Base-by-base conservation (phyloP, 2,113 vertebrate species). In the Motacilla tschutschensis region DNA sequence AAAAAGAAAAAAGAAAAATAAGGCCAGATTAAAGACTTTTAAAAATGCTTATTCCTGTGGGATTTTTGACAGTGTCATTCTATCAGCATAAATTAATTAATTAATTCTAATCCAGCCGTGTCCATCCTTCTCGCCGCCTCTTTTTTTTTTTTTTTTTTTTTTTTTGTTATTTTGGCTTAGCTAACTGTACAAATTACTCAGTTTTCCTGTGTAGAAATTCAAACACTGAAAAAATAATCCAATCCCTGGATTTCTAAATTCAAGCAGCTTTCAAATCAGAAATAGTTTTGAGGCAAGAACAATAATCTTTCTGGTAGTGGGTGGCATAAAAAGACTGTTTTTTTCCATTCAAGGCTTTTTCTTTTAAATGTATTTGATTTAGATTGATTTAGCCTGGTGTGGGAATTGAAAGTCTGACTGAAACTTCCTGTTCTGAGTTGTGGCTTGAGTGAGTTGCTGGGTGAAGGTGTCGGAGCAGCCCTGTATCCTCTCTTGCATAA, bases 401-500 rank as follows among this genome's bases (percentile, higher is more conserved):
- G 78, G 88, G 83, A 94, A 95, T 92, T 92, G 90, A 92, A 96
- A 95, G 87, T 89, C 86, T 93, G 86, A 89, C 83, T 88, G 71
- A 89, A 79, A 79, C 90, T 95, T 96, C 92, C 93, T 95, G 93
- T 94, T 92, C 90, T 55, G 85, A 87, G 75, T 14, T 92, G 93
- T 69, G 74, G 87, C 92, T 93, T 80, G 43, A 33, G 91, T 28
- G 91, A 93, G 77, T 15, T 73, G 76, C 73, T 82, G 91, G 82
- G 70, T 79, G 79, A 91, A 90, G 85, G 76, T 67, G 19, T 79
- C 22, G 8, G 22, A 51, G 74, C 79, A 64, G 66, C 84, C 67
- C 57, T 67, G 60, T 60, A n/a, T 87, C 86, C 72, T 87, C 87
- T 86, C 82, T 94, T 91, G 79, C 79, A 76, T 75, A 91, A 58